Evolutionary conservation across 2,888 invertebrate genomes (phyloP), one percentile per base, ranked within the genome.

Genomic region (Pheosia tremula): DNA sequence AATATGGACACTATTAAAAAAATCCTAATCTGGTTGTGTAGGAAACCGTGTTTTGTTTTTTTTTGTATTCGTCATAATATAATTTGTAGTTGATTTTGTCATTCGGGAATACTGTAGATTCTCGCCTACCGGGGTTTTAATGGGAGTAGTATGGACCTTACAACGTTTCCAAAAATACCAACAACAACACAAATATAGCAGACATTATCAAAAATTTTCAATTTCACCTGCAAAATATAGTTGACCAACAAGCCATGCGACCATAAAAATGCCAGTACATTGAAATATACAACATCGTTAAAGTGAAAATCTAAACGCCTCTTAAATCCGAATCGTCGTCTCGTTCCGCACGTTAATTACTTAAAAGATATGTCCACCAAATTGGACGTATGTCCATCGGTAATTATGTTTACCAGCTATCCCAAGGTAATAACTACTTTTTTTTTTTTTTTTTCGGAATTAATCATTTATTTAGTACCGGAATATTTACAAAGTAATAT

Each of bases 371-470:
- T 62, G 65, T 38, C 68, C 67, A 67, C 72, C 66, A 82, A 86
- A 83, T 83, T 82, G 72, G 72, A 78, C 77, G 77, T 78, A 79
- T 67, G 69, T 78, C 81, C 80, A 83, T 83, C 80, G 82, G 78
- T 83, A 78, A 83, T 85, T 82, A 86, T 69, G 75, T 83, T 80
- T 83, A 82, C 82, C 71, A 66, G 79, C 83, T 86, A 84, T 77
- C 78, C 62, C 72, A 74, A 68, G 66, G 74, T 75, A 79, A 78
- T 70, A 78, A 78, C 77, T 79, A 73, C 76, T 72, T 68, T n/a
- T n/a, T n/a, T n/a, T n/a, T n/a, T n/a, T n/a, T n/a, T n/a, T n/a
- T n/a, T n/a, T n/a, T n/a, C n/a, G n/a, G n/a, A n/a, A n/a, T n/a
- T n/a, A n/a, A n/a, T n/a, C n/a, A n/a, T n/a, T n/a, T n/a, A n/a